Percentiles rank a stretch among this genome's conserved stretches.
phyloP scores from a whole-genome alignment of 2,888 invertebrate genomes.

The Eucera pruinosa region DNA sequence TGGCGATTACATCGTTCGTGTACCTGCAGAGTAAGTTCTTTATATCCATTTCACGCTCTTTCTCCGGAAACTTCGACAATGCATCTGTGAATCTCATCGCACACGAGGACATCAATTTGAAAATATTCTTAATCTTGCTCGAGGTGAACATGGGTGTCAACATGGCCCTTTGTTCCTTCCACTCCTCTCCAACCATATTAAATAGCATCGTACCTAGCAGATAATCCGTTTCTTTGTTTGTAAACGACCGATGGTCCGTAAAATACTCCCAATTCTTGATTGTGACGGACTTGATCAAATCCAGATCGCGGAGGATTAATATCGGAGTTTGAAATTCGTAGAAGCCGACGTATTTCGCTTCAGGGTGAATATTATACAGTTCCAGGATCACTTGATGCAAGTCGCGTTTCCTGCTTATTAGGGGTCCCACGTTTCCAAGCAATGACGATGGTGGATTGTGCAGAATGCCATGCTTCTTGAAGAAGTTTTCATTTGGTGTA shows the following conservation, averaged over 20 bases:
- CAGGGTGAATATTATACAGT: slow-evolving; percentile 52
- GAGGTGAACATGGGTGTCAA: slow-evolving; percentile 86
- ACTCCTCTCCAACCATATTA: slow-evolving; percentile 81
- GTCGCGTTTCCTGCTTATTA: slow-evolving; percentile 73
- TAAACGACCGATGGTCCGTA: slow-evolving; percentile 69
- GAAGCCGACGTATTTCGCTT: slow-evolving; percentile 72
- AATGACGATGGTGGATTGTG: slow-evolving; percentile 3
- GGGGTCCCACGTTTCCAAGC: slow-evolving; percentile 63
- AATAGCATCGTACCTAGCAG: slow-evolving; percentile 70
- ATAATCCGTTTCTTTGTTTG: slow-evolving; percentile 37
- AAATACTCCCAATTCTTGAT: slow-evolving; percentile 69
- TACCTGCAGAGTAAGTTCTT: slow-evolving; percentile 76
- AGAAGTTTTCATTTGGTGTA: not conserved
- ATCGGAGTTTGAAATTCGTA: slow-evolving; percentile 71
- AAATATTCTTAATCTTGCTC: slow-evolving; percentile 86
- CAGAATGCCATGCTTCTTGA: slow-evolving; percentile 6
- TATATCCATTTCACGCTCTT: slow-evolving; percentile 67
- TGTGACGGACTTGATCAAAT: slow-evolving; percentile 75
- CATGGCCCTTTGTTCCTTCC: slow-evolving; percentile 85
- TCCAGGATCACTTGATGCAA: not conserved
- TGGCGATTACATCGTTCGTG: slow-evolving; percentile 78
- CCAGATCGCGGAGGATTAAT: slow-evolving; percentile 75
- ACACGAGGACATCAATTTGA: slow-evolving; percentile 67
- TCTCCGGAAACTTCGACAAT: slow-evolving; percentile 3
- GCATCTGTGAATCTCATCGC: slow-evolving; percentile 21